Conservation (phyloP, 2,797 vertebrate species). For the Parauchenoglanis punctatus region DNA sequence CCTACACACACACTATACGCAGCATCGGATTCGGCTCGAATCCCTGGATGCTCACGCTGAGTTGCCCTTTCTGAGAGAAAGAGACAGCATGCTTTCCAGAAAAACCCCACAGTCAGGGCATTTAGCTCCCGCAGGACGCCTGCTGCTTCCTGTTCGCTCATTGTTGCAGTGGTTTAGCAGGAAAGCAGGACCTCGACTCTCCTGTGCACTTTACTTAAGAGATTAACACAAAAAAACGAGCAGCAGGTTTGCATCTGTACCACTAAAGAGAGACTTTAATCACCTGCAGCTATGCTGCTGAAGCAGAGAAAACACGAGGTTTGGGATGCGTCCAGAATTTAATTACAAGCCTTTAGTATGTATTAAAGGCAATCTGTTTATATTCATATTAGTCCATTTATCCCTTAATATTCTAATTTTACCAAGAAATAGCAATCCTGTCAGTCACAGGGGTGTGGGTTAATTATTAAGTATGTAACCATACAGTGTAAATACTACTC, state of each 20-base stretch:
- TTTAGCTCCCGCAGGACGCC: conserved; percentile 46
- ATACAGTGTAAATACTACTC: not conserved
- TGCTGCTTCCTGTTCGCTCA: conserved; percentile 35
- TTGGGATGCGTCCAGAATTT: not conserved
- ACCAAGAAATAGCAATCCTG: not conserved
- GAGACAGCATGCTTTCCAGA: conserved; percentile 42
- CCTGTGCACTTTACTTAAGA: conserved; percentile 2
- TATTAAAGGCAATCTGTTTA: not conserved
- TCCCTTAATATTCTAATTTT: not conserved
- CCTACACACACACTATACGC: conserved; percentile 44
- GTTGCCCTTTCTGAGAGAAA: conserved; percentile 53
- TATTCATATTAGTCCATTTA: not conserved
- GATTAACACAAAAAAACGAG: conserved; percentile 21
- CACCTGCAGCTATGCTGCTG: not conserved
- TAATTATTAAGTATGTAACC: not conserved
- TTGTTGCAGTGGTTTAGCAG: conserved; percentile 12
- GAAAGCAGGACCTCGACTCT: conserved; percentile 12
- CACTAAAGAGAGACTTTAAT: conserved; percentile 19
- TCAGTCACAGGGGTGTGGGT: not conserved
- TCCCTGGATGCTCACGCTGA: conserved; percentile 41
- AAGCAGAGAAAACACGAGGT: not conserved
- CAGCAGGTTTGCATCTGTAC: conserved; percentile 9
- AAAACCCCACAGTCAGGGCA: conserved; percentile 29
- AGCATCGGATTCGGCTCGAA: conserved; percentile 33
- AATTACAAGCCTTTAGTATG: not conserved